Evolutionary conservation across 2,797 vertebrate species (phyloP), one percentile per base, ranked within the genome.

Genomic region (Delichon dasypus): DNA sequence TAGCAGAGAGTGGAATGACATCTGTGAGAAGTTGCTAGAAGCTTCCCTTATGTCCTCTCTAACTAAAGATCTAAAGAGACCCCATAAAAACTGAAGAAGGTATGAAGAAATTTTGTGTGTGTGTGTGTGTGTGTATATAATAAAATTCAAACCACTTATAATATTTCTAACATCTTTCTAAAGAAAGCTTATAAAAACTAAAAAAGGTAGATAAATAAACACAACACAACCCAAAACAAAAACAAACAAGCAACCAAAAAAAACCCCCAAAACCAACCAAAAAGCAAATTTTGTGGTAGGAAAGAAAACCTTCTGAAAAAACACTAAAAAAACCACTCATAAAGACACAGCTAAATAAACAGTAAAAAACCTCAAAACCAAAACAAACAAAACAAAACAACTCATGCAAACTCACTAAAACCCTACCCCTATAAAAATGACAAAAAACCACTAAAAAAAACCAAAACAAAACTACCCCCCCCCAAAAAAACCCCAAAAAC

Each of bases 241-340:
- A 25, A 20, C 2, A 32, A 44, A 20, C 5, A 25, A 51, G 19
- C 1, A 32, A 66, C 13, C 15, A 38, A 36, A 30, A 38, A 13
- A 21, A 7, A 1, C 36, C 36, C 36, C 38, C 11, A 38, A 38
- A 38, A 38, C 5, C 13, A 36, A 27, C 4, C 10, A 77, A 26
- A 2, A 58, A 44, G 3, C 0, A 42, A 36, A 7, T 36, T 17
- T 4, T 18, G 9, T 18, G 5, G 7, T 9, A 77, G 7, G 17
- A 42, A 86, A 55, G 5, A 80, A 62, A 60, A 68, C 16, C 3
- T 66, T 54, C 27, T 36, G 18, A 72, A 68, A 65, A 32, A 26
- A 26, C 0, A 1, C 2, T 0, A 7, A 38, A 70, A 87, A 16
- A 58, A 1, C 2, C 5, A n/a, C 6, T 3, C 4, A 8, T 44